These are phyloP conservation scores for Eristalinus sepulchralis DNA, from an alignment of 2,888 invertebrate genomes.

Conservation along the genomic window DNA sequence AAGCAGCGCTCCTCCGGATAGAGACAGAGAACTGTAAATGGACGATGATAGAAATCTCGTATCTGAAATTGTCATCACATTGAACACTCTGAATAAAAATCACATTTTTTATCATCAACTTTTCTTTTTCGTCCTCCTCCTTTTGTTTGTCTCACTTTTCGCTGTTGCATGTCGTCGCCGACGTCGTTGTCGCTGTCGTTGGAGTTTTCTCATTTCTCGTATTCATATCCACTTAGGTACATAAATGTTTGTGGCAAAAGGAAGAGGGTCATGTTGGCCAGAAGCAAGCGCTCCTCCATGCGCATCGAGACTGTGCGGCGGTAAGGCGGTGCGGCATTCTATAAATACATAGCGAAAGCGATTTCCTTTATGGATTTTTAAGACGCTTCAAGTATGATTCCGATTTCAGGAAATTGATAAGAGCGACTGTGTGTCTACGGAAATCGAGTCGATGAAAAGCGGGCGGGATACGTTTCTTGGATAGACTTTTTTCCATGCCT, in stretches of 20 bases:
- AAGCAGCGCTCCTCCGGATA: slow-evolving; percentile 34
- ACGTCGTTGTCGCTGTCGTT: slow-evolving; percentile 2
- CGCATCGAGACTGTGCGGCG: neutral
- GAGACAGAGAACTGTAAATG: slow-evolving; percentile 57
- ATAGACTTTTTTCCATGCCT: neutral
- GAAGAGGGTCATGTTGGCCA: slow-evolving; percentile 57
- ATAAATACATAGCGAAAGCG: slow-evolving; percentile 65
- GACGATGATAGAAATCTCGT: slow-evolving; percentile 69
- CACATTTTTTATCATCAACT: slow-evolving; percentile 70
- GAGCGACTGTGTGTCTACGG: slow-evolving; percentile 67
- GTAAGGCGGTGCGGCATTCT: slow-evolving; percentile 26
- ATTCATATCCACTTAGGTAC: slow-evolving; percentile 66
- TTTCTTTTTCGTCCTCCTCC: slow-evolving; percentile 21
- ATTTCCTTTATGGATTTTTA: slow-evolving; percentile 71
- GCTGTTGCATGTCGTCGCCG: slow-evolving; percentile 58
- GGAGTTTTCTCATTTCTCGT: slow-evolving; percentile 36
- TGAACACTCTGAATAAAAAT: slow-evolving; percentile 71
- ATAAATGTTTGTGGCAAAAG: slow-evolving; percentile 46
- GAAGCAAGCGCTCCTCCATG: slow-evolving; percentile 5
- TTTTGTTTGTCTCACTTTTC: slow-evolving; percentile 36
- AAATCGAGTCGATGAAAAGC: slow-evolving; percentile 66
- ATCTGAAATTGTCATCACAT: slow-evolving; percentile 71
- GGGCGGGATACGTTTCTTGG: slow-evolving; percentile 16
- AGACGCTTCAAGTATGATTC: slow-evolving; percentile 69
- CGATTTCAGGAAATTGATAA: slow-evolving; percentile 70